Conservation (phyloP, 2,113 vertebrate genomes). For the Saccopteryx bilineata region DNA sequence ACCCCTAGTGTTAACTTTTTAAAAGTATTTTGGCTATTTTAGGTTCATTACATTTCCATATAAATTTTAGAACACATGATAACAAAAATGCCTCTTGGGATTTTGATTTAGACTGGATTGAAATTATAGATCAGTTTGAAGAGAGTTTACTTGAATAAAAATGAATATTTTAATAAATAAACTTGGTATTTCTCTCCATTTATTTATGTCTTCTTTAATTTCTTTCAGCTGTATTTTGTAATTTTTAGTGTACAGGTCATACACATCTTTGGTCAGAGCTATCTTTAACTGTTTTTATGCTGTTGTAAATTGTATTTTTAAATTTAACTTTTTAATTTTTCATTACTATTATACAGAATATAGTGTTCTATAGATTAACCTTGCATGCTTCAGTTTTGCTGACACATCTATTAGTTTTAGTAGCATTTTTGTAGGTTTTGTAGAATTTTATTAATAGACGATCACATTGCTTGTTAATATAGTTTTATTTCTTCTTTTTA, state of each 20-base stretch:
- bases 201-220: constrained; percentile 5
- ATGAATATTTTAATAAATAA: background rate
- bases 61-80: constrained; percentile 5
- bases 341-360: background rate
- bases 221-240: constrained; percentile 13
- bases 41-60: background rate
- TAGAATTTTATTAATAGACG: constrained; percentile 17
- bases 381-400: background rate
- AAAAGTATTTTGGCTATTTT: background rate
- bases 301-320: background rate
- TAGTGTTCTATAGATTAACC: background rate
- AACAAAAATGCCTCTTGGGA: background rate
- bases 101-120: background rate
- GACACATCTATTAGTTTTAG: background rate
- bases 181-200: background rate
- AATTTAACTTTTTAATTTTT: constrained; percentile 5
- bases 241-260: background rate
- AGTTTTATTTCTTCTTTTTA: constrained; percentile 1
- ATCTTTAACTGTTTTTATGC: background rate
- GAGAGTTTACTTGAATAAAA: constrained; percentile 20
- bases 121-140: background rate
- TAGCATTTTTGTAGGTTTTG: background rate
- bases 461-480: background rate
- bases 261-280: background rate
- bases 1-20: background rate